Evolutionary conservation across 2,888 invertebrate genomes (phyloP).

Genomic region (Scaptomyza reducta): DNA sequence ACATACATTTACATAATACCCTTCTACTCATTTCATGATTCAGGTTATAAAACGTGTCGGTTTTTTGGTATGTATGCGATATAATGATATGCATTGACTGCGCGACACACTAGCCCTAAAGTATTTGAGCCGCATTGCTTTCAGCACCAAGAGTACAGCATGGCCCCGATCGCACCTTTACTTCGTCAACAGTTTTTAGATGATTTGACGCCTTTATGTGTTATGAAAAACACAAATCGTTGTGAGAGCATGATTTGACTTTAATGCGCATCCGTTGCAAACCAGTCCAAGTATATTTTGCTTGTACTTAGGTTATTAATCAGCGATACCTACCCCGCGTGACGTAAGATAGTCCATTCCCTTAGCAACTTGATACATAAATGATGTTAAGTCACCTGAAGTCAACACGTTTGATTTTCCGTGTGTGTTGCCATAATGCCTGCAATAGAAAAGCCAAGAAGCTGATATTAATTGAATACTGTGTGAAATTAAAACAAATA

Average conservation of each 20-base stretch:
- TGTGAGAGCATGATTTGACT: no score
- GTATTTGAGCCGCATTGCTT: no score
- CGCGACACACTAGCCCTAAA: no score
- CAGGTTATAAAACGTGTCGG: no score
- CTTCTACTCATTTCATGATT: no score
- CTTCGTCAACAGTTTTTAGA: neutral
- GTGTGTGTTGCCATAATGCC: conserved; percentile 84
- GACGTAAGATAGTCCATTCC: conserved; percentile 95
- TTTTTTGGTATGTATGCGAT: no score
- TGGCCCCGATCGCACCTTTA: no score
- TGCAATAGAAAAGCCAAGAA: conserved; percentile 39
- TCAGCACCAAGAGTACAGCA: no score
- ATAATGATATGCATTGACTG: no score
- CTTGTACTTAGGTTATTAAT: neutral
- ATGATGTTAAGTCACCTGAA: conserved; percentile 93
- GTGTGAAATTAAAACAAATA: neutral
- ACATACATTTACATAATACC: neutral
- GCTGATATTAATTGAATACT: neutral
- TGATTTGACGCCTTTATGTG: neutral
- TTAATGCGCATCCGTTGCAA: no score
- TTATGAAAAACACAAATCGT: no score
- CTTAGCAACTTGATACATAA: conserved; percentile 95
- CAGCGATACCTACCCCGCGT: conserved; percentile 89
- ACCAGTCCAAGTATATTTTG: neutral
- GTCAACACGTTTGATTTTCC: conserved; percentile 91